A percentile compares a stretch with the other conserved stretches of the same genome.
These are phyloP conservation scores for Hylaeus anthracinus DNA, from an alignment of 1,140 invertebrate species.

Conservation along the genomic window DNA sequence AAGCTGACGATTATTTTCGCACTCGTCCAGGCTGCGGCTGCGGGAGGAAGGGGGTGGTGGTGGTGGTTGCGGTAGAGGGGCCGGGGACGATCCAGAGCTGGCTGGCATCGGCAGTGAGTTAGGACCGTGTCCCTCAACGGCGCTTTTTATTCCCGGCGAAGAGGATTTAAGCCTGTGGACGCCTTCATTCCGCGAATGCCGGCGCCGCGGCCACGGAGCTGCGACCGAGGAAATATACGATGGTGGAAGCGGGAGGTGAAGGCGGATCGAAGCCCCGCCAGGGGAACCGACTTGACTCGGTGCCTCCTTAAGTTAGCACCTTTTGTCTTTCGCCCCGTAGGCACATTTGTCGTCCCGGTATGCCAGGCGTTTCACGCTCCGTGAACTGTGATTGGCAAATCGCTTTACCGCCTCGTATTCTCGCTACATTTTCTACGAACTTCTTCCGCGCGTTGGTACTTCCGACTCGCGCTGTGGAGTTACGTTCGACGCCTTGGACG, in stretches of 20 bases:
- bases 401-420: conserved; percentile 25
- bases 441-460: background rate
- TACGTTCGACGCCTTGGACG: no score
- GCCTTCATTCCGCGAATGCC: conserved; percentile 26
- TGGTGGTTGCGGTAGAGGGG: background rate
- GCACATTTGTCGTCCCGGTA: conserved; percentile 55
- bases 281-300: background rate
- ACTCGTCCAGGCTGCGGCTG: background rate
- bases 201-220: background rate
- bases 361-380: conserved; percentile 55
- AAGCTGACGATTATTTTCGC: conserved; percentile 33
- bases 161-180: conserved; percentile 19
- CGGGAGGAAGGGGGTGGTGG: no score
- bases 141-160: conserved; percentile 18
- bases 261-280: background rate
- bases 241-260: background rate
- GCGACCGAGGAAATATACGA: conserved; percentile 22
- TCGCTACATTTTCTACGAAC: background rate
- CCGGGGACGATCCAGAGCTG: background rate
- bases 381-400: conserved; percentile 57
- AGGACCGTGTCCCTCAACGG: conserved; percentile 22
- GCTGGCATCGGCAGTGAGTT: conserved; percentile 3
- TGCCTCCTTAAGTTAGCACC: conserved; percentile 57
- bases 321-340: conserved; percentile 46
- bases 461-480: background rate